Evolutionary conservation across 2,888 invertebrate genomes (phyloP).

Genomic region (Caenorhabditis becei): DNA sequence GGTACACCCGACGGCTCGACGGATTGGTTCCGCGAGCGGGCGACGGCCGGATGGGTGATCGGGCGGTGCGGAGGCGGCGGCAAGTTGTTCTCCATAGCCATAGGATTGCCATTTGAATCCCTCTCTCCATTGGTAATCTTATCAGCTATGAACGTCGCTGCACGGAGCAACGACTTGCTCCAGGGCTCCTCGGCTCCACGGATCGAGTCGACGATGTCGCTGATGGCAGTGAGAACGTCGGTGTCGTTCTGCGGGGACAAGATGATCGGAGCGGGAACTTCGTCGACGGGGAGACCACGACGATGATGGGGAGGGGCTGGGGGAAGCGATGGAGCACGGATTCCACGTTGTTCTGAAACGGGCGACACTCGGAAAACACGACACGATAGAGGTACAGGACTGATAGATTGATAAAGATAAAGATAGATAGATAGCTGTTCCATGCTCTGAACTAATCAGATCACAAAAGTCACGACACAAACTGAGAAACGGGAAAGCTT

Average conservation of each 20-base stretch:
- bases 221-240: constrained; percentile 64
- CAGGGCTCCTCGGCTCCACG: constrained; percentile 71
- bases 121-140: constrained; percentile 68
- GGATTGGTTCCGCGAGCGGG: constrained; percentile 36
- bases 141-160: constrained; percentile 78
- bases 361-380: constrained; percentile 45
- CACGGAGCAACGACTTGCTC: constrained; percentile 76
- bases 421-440: not conserved
- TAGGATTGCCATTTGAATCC: constrained; percentile 58
- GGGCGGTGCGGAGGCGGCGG: constrained; percentile 34
- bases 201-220: constrained; percentile 71
- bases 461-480: constrained; percentile 16
- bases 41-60: constrained; percentile 23
- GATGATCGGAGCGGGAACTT: constrained; percentile 64
- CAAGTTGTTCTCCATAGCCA: constrained; percentile 7
- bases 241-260: constrained; percentile 65
- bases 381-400: constrained; percentile 24
- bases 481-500: constrained; percentile 6
- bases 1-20: constrained; percentile 34
- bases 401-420: no score
- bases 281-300: constrained; percentile 40
- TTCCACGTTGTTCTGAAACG: constrained; percentile 44
- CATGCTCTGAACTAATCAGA: not conserved
- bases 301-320: constrained; percentile 35
- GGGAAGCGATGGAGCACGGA: constrained; percentile 61